Evolutionary conservation across 2,888 invertebrate species (phyloP).

Genomic region (Biston betularia): DNA sequence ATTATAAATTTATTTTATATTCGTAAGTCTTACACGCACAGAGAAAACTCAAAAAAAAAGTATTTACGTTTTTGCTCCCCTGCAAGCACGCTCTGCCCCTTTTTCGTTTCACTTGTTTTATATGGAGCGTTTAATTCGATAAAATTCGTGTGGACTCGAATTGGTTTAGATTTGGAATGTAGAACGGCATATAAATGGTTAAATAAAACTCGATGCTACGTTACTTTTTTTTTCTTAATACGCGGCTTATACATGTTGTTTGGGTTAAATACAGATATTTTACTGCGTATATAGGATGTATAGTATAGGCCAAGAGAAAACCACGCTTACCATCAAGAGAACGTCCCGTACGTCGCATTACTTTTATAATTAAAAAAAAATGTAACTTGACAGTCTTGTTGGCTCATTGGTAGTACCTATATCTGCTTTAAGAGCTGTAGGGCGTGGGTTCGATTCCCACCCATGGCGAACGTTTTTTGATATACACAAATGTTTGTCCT

Average conservation of each 20-base stretch:
- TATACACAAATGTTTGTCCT: too few species aligned
- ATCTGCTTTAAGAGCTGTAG: too few species aligned
- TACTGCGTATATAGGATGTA: too few species aligned
- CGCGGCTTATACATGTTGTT: background rate
- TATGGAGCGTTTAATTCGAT: conserved; percentile 80
- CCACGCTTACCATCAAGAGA: too few species aligned
- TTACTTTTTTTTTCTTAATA: conserved; percentile 14
- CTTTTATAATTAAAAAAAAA: too few species aligned
- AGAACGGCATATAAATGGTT: conserved; percentile 57
- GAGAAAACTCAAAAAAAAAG: conserved; percentile 8
- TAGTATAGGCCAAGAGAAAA: too few species aligned
- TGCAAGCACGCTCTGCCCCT: conserved; percentile 69
- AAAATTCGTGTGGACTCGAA: conserved; percentile 74
- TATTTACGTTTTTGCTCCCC: conserved; percentile 52
- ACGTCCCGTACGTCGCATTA: too few species aligned
- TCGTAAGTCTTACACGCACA: conserved; percentile 12
- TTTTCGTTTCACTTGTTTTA: conserved; percentile 77
- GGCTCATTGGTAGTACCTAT: too few species aligned
- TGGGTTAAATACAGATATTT: too few species aligned
- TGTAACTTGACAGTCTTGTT: too few species aligned
- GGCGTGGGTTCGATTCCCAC: too few species aligned
- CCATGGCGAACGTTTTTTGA: too few species aligned
- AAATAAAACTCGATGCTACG: conserved; percentile 21
- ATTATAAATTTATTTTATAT: conserved; percentile 1
- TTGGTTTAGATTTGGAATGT: conserved; percentile 69